Evolutionary conservation across 2,888 invertebrate genomes (phyloP).

Genomic region (Rotaria socialis): DNA sequence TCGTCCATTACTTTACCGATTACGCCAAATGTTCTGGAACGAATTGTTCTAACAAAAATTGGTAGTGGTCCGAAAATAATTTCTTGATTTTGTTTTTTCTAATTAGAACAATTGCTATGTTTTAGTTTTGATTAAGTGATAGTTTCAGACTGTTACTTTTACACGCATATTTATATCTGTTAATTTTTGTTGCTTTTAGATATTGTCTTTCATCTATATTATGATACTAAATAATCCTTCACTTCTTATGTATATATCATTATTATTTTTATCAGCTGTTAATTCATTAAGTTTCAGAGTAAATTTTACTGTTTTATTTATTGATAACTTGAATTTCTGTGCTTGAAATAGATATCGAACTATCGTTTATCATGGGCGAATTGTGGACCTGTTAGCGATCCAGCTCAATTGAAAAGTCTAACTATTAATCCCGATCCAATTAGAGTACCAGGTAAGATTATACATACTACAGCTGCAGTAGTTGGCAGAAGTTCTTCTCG

Average conservation of each 20-base stretch:
- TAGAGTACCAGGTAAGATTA: conserved; percentile 47
- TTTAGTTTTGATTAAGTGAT: no score
- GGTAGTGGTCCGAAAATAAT: conserved; percentile 8
- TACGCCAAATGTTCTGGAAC: neutral
- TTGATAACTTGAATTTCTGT: neutral
- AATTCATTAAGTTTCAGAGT: neutral
- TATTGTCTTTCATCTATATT: no score
- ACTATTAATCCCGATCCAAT: conserved; percentile 48
- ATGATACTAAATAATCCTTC: neutral
- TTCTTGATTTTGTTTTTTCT: neutral
- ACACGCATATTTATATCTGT: no score
- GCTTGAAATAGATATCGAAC: neutral
- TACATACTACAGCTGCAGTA: no score
- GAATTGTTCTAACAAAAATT: conserved; percentile 10
- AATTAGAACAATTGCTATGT: neutral
- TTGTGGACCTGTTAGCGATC: conserved; percentile 46
- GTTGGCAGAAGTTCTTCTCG: no score
- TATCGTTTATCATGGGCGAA: conserved; percentile 13
- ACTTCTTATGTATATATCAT: neutral
- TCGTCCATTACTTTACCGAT: neutral
- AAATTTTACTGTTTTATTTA: neutral
- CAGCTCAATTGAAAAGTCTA: conserved; percentile 46
- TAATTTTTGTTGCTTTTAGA: no score
- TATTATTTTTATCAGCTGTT: neutral
- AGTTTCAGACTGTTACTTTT: no score